Evolutionary conservation across 2,888 invertebrate genomes (phyloP), one percentile per base, ranked within the genome.

Genomic region (Idaea dimidiata): DNA sequence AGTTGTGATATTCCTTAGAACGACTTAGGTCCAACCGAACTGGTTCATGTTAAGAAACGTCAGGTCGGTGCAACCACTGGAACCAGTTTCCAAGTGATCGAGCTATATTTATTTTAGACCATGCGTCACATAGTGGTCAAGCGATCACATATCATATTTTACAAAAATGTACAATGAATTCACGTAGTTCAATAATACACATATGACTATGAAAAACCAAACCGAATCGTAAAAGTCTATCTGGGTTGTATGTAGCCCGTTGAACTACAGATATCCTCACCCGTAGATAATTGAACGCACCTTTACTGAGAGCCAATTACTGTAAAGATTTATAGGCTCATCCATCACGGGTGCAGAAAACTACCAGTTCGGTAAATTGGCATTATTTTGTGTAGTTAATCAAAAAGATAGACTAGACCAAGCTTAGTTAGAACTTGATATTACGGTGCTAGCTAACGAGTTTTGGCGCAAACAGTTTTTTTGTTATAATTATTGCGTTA

Each of bases 211-310:
- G 14, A 14, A 43, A 43, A 43, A 43, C 43, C 7, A 10, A 43
- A 10, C 43, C 43, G 43, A 8, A 43, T 14, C 8, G 43, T 43
- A 43, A 43, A 43, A 43, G 43, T 43, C 43, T 43, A 43, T 43
- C 8, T 43, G 43, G 10, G 14, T 14, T 14, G 43, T 8, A 43
- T 43, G 43, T 43, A 43, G 10, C 43, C 43, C 43, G 14, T 43
- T 14, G 10, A 10, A 14, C 43, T 43, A 43, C 24, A n/a, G 18
- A 56, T 17, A 17, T 6, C 55, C 55, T 55, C 6, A 55, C 43
- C 43, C 43, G 43, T 43, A 43, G 43, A 43, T 43, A 43, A 43
- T 43, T 43, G 43, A 43, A 43, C 43, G 43, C 43, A 43, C 43
- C 43, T 43, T 43, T 43, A 43, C 43, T 43, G 43, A 43, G 43